Evolutionary conservation across 2,888 invertebrate species (phyloP), one percentile per base, ranked within the genome.

Genomic region (Chirona hameri): DNA sequence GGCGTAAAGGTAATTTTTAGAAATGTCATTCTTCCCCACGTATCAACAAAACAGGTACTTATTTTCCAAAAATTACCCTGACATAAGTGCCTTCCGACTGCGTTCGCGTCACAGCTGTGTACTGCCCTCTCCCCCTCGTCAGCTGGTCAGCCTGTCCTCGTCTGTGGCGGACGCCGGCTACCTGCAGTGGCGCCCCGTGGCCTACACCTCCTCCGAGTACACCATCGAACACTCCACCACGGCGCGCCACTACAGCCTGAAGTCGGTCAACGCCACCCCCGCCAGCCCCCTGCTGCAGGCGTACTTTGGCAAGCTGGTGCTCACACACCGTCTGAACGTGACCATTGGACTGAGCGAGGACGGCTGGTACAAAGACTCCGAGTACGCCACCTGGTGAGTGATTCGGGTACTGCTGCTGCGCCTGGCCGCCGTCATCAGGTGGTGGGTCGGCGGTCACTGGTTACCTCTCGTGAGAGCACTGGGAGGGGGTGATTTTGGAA

Each of bases 131-230:
- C 46, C 27, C 21, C 76, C 7, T 5, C 46, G 10, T 0, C 76
- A 76, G 76, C 76, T 76, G 76, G 24, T 46, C 21, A 76, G 72
- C 15, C 72, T 72, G 18, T 10, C 27, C 18, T 46, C 46, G 24
- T 2, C 10, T 2, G 52, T 9, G 52, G 15, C 79, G 46, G 9
- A 7, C 21, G 27, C n/a, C 18, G 80, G 80, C 52, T 80, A 7
- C 80, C 15, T 80, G 52, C 80, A 80, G 29, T 80, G 80, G 80
- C 48, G 52, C 2, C 80, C 80, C 52, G 80, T 80, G 15, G 52
- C 52, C 14, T 80, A 80, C 80, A 80, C 80, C 4, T 27, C 24
- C 52, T 3, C 27, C 27, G 80, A 80, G 46, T 52, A 14, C 76
- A 76, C 24, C 24, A 76, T 76, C 76, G 76, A 76, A 24, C 76